These are phyloP conservation scores for Buathra laborator DNA, from an alignment of 2,888 invertebrate genomes.

Conservation along the genomic window DNA sequence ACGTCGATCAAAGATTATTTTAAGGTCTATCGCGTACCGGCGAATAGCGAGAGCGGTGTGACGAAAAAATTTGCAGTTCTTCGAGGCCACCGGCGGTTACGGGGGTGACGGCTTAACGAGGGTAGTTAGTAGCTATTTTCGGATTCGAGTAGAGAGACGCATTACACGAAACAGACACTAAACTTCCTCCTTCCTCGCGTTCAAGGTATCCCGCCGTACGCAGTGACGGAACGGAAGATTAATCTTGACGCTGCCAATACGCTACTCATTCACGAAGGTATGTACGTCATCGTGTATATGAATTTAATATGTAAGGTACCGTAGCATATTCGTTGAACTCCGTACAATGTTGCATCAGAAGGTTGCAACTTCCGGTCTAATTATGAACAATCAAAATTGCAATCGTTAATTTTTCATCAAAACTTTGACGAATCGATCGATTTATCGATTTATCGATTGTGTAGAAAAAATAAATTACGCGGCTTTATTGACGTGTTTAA, in stretches of 20 bases:
- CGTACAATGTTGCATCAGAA: not conserved
- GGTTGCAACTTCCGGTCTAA: too few relatives aligned
- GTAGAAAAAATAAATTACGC: too few relatives aligned
- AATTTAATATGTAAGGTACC: slow-evolving; percentile 21
- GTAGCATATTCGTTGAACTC: slow-evolving; percentile 58
- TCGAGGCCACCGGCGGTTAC: slow-evolving; percentile 25
- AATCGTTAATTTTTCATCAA: too few relatives aligned
- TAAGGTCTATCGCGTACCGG: not conserved
- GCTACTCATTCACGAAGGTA: slow-evolving; percentile 58
- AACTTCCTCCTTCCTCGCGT: slow-evolving; percentile 4
- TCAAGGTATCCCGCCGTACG: slow-evolving; percentile 22
- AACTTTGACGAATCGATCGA: not conserved
- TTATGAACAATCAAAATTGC: too few relatives aligned
- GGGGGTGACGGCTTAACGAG: slow-evolving; percentile 51
- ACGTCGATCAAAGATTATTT: slow-evolving; percentile 38
- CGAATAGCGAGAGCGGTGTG: not conserved
- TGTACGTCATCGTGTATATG: slow-evolving; percentile 60
- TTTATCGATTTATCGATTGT: not conserved
- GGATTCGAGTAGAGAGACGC: slow-evolving; percentile 18
- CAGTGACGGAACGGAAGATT: slow-evolving; percentile 67
- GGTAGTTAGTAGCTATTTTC: slow-evolving; percentile 61
- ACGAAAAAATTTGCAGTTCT: slow-evolving; percentile 31
- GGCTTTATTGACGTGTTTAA: too few relatives aligned
- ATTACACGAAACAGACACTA: slow-evolving; percentile 65
- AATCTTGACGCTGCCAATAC: slow-evolving; percentile 69